A percentile compares a stretch with the other conserved stretches of the same genome.
phyloP scores from a whole-genome alignment of 2,113 vertebrate genomes.

The Syngnathoides biaculeatus region DNA sequence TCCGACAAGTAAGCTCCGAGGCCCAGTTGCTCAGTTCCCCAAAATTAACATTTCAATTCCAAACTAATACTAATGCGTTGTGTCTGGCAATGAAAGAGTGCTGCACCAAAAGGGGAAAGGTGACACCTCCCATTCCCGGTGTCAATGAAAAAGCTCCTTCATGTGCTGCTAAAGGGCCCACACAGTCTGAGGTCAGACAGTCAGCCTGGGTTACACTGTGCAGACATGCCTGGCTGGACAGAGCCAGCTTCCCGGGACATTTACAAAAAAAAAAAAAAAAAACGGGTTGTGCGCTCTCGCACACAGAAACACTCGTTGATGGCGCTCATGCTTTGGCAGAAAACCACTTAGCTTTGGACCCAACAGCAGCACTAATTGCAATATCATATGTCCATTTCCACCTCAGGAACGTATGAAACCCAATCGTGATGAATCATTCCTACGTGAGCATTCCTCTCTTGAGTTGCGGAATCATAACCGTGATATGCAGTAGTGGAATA shows the following conservation, averaged over 20 bases:
- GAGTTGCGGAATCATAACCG: constrained; percentile 18
- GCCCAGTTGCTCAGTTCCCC: constrained; percentile 81
- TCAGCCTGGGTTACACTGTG: constrained; percentile 82
- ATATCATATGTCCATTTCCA: constrained; percentile 35
- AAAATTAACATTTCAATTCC: constrained; percentile 99
- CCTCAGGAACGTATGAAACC: constrained; percentile 24
- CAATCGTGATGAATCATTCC: constrained; percentile 33
- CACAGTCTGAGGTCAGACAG: constrained; percentile 80
- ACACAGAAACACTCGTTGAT: constrained; percentile 35
- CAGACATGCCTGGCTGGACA: constrained; percentile 70
- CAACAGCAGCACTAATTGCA: constrained; percentile 35
- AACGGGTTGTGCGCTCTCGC: constrained; percentile 55
- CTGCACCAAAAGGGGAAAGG: constrained; percentile 83
- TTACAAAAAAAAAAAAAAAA: constrained; percentile 51
- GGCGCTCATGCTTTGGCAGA: constrained; percentile 50
- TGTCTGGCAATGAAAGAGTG: constrained; percentile 84
- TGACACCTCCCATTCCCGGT: constrained; percentile 84
- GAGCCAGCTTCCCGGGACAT: constrained; percentile 58
- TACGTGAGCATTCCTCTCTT: constrained; percentile 9
- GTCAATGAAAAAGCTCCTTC: constrained; percentile 94
- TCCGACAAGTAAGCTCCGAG: constrained; percentile 79
- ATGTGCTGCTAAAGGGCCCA: constrained; percentile 79
- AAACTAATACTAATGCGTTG: constrained; percentile 96
- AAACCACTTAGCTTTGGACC: constrained; percentile 44
- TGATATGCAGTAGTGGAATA: neutral